These are phyloP conservation scores for Glyptemys insculpta DNA, from an alignment of 2,797 vertebrate genomes.

Conservation along the genomic window DNA sequence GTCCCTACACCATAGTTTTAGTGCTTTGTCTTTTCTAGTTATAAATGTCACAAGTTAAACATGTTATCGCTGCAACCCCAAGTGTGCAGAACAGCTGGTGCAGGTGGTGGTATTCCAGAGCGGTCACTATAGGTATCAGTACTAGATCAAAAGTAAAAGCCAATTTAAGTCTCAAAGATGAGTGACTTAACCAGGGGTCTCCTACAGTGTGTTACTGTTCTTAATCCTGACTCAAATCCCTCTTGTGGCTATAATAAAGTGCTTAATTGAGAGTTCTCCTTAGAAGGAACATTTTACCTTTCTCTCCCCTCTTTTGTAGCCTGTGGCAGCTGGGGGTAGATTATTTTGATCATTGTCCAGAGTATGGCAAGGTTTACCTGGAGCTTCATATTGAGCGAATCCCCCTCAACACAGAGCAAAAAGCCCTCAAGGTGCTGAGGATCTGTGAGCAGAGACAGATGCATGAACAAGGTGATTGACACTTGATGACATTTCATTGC, in stretches of 20 bases:
- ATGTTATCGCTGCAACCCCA: neutral
- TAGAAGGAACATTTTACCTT: neutral
- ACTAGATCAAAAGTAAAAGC: neutral
- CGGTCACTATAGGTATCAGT: neutral
- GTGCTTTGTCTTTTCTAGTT: neutral
- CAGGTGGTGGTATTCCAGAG: neutral
- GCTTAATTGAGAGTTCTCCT: neutral
- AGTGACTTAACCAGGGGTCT: neutral
- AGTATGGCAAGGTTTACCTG: constrained; percentile 91
- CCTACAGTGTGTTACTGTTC: neutral
- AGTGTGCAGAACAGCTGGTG: neutral
- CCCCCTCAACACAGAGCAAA: constrained; percentile 92
- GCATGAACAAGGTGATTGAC: constrained; percentile 91
- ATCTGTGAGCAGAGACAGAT: constrained; percentile 96
- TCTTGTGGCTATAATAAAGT: neutral
- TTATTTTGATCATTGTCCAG: constrained; percentile 95
- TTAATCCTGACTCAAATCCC: rapidly evolving
- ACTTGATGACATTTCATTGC: neutral
- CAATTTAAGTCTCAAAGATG: neutral
- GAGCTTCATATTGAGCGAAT: constrained; percentile 95
- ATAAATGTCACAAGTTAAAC: neutral
- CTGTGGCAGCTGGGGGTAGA: constrained; percentile 96
- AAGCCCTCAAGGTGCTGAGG: constrained; percentile 95
- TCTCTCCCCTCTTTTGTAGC: constrained; percentile 75
- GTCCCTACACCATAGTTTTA: rapidly evolving